Evolutionary conservation across 2,888 invertebrate genomes (phyloP).

Genomic region (Caenorhabditis sp.): DNA sequence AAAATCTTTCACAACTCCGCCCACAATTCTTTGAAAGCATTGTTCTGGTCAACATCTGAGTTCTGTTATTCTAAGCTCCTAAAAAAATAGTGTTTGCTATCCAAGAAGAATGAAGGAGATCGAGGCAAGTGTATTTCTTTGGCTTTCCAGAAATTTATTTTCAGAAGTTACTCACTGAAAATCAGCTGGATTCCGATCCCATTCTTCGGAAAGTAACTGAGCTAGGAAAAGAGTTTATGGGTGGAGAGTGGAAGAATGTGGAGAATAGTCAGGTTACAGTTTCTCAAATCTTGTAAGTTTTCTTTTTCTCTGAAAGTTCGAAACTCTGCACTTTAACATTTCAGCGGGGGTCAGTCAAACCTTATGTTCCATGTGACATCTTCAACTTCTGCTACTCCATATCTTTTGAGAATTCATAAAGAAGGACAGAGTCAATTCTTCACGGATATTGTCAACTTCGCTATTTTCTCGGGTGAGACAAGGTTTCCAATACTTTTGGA

Average conservation of each 20-base stretch:
- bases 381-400: constrained; percentile 14
- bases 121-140: too few species aligned
- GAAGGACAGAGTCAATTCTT: constrained; percentile 5
- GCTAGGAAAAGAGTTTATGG: background rate
- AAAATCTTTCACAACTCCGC: too few species aligned
- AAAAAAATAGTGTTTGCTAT: background rate
- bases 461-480: constrained; percentile 15
- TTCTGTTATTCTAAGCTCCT: background rate
- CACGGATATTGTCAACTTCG: constrained; percentile 15
- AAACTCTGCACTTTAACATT: background rate
- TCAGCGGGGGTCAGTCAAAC: constrained; percentile 16
- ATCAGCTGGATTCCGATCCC: background rate
- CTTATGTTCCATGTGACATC: constrained; percentile 26
- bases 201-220: constrained; percentile 19
- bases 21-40: too few species aligned
- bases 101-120: constrained; percentile 1
- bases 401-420: constrained; percentile 17
- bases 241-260: constrained; percentile 17
- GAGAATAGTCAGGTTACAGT: background rate
- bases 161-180: constrained; percentile 19
- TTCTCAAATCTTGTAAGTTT: constrained; percentile 4
- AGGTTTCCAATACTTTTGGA: too few species aligned
- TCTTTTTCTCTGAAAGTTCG: background rate
- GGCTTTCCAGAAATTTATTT: too few species aligned
- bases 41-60: too few species aligned